Conservation (phyloP, 2,888 invertebrate genomes). For the Tetropium fuscum region DNA sequence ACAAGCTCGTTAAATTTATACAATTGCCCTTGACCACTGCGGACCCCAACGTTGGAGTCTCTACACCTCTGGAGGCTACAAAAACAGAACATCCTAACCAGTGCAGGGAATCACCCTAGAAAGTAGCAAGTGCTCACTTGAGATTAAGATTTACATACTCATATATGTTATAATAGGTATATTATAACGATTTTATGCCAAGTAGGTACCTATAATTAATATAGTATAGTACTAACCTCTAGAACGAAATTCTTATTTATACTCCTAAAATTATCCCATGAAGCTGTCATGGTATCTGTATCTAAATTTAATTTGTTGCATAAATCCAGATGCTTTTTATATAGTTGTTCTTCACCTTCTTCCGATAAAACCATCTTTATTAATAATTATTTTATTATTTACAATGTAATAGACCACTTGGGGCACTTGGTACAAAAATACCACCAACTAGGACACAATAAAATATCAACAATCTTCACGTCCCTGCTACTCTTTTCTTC, state of each 20-base stretch:
- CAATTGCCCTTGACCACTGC: slow-evolving; percentile 87
- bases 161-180: too few species aligned
- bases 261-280: slow-evolving; percentile 85
- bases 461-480: slow-evolving; percentile 1
- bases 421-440: too few species aligned
- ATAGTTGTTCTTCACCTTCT: slow-evolving; percentile 72
- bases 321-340: slow-evolving; percentile 77
- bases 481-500: not conserved
- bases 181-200: too few species aligned
- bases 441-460: not conserved
- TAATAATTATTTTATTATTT: not conserved
- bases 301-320: slow-evolving; percentile 93
- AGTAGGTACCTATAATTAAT: not conserved
- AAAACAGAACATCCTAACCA: slow-evolving; percentile 97
- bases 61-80: slow-evolving; percentile 78
- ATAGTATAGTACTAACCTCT: slow-evolving; percentile 73
- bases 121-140: slow-evolving; percentile 30
- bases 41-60: slow-evolving; percentile 82
- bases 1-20: slow-evolving; percentile 90
- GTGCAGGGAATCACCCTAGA: slow-evolving; percentile 89
- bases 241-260: slow-evolving; percentile 87
- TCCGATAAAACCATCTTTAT: slow-evolving; percentile 69
- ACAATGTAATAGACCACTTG: too few species aligned
- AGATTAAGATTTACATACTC: too few species aligned
- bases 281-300: slow-evolving; percentile 80